Percentiles rank a stretch among this genome's conserved stretches.
Evolutionary conservation across 2,797 vertebrate genomes (phyloP).

Genomic region (Paramormyrops hopkinsi): DNA sequence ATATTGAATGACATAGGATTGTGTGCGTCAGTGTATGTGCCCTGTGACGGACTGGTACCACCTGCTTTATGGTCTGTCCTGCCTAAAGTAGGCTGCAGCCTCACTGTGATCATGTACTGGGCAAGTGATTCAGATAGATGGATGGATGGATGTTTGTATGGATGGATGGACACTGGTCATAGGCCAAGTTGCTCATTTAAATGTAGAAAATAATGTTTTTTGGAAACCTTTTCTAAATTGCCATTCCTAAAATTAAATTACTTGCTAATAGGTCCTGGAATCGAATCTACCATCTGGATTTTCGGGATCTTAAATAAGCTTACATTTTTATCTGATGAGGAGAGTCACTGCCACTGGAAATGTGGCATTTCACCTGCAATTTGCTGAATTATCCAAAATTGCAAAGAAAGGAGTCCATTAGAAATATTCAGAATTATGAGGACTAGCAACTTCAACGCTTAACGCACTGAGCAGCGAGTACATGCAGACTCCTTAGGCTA

Average conservation of each 20-base stretch:
- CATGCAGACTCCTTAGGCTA: slow-evolving; percentile 19
- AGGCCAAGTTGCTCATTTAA: background rate
- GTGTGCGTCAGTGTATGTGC: background rate
- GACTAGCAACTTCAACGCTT: slow-evolving; percentile 28
- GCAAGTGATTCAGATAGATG: background rate
- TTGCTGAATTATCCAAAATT: background rate
- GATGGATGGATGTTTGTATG: background rate
- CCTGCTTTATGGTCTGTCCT: background rate
- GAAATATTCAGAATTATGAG: slow-evolving; percentile 27
- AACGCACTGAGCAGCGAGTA: slow-evolving; percentile 13
- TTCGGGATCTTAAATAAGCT: background rate
- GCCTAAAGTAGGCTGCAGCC: background rate
- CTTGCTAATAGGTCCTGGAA: background rate
- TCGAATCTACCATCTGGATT: background rate
- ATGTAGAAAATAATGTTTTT: background rate
- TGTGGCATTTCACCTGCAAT: background rate
- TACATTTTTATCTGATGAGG: slow-evolving; percentile 5
- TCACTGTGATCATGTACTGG: background rate
- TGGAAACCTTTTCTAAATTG: background rate
- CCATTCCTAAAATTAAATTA: background rate
- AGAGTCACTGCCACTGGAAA: slow-evolving; percentile 19
- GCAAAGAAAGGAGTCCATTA: background rate
- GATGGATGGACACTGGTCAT: background rate
- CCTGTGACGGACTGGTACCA: background rate
- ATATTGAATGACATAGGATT: background rate